These are phyloP conservation scores for Setipinna tenuifilis DNA, from an alignment of 2,797 vertebrate species.

Conservation along the genomic window DNA sequence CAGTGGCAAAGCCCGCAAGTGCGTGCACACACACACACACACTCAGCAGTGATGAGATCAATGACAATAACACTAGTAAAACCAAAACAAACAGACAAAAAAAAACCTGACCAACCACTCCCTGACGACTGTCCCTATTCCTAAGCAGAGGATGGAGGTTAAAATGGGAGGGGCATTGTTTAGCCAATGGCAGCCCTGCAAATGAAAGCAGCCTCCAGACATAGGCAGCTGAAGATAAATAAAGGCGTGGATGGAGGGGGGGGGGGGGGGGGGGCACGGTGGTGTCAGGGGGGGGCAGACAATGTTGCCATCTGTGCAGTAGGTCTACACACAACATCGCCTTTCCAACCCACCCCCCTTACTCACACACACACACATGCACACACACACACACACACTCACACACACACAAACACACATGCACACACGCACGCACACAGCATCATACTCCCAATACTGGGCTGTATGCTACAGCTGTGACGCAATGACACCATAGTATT, in stretches of 20 bases:
- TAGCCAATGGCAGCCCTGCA: neutral
- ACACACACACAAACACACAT: neutral
- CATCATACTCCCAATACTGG: neutral
- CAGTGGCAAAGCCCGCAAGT: neutral
- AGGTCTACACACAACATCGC: neutral
- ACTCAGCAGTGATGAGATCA: neutral
- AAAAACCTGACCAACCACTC: neutral
- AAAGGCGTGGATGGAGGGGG: neutral
- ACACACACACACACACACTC: neutral
- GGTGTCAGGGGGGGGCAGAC: neutral
- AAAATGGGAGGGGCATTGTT: neutral
- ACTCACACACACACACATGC: too few species aligned
- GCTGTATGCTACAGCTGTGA: neutral
- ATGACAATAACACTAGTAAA: neutral
- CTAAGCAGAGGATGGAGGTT: neutral
- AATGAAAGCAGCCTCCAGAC: neutral
- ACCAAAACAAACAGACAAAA: constrained; percentile 7
- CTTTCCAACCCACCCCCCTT: neutral
- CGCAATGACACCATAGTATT: neutral
- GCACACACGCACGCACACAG: neutral
- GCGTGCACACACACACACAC: neutral
- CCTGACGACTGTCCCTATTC: neutral
- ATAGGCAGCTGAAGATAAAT: neutral
- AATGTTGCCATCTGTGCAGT: constrained; percentile 23
- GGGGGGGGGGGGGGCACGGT: neutral